A percentile compares a stretch with the other conserved stretches of the same genome.
These are phyloP conservation scores for Hymenochirus boettgeri DNA, from an alignment of 2,113 vertebrate species.

Conservation along the genomic window DNA sequence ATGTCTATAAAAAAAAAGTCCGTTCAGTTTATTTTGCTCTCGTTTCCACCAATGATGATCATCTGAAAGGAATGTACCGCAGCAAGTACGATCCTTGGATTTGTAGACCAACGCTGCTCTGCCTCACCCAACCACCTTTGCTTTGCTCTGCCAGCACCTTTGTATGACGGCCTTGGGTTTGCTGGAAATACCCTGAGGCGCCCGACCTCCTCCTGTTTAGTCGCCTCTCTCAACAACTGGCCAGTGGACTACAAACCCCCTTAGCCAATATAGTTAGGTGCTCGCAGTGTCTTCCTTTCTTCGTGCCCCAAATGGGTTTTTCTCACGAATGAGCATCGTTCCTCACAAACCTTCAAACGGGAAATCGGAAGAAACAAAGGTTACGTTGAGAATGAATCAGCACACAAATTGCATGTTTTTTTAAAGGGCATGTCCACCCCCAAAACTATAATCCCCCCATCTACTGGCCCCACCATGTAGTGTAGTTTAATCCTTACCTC, in stretches of 20 bases:
- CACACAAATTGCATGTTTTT: too few relatives aligned
- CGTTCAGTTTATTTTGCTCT: conserved; percentile 39
- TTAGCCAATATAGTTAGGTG: conserved; percentile 47
- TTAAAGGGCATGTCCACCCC: too few relatives aligned
- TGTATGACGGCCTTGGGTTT: conserved; percentile 2
- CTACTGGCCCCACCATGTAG: too few relatives aligned
- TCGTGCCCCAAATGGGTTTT: conserved; percentile 33
- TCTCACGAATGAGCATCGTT: conserved; percentile 92
- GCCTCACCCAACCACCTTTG: conserved; percentile 25
- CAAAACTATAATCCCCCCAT: too few relatives aligned
- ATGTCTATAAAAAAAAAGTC: conserved; percentile 84
- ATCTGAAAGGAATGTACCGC: conserved; percentile 41
- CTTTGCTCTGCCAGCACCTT: fast-evolving
- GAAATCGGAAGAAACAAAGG: too few relatives aligned
- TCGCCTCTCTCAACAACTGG: conserved; percentile 29
- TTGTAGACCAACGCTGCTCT: conserved; percentile 42
- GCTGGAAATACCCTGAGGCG: conserved; percentile 37
- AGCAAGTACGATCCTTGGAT: conserved; percentile 11
- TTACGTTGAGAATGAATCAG: too few relatives aligned
- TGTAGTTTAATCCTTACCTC: too few relatives aligned
- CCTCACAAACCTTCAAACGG: conserved; percentile 76
- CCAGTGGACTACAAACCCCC: conserved; percentile 50
- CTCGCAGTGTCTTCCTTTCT: conserved; percentile 40
- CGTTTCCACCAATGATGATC: conserved; percentile 38
- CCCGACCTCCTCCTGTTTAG: conserved; percentile 37